Base-by-base conservation (phyloP, 2,113 vertebrate species). In the Glaucomys volans region DNA sequence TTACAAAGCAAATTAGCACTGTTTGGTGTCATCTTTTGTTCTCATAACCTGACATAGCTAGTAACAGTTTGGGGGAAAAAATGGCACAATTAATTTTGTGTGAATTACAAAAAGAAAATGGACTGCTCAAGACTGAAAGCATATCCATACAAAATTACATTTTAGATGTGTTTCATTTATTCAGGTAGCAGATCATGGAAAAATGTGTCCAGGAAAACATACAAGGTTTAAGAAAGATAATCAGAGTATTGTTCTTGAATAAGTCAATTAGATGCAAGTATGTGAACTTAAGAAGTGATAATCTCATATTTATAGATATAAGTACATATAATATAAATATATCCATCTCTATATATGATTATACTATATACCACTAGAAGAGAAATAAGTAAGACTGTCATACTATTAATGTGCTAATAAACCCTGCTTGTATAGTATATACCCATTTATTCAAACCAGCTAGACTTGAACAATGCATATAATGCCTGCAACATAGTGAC, bases 41-140 rank as follows among this genome's bases (percentile, higher is more conserved):
- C 44, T 90, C 54, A 77, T 30, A 57, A 82, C 32, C 44, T 82
- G 14, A 96, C 94, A 90, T 32, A 62, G 2, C 16, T 37, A 85
- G 17, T 26, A 47, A 86, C 40, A 54, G 5, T 17, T 44, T 84
- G 67, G 28, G 3, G 20, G 3, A 8, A n/a, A 72, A 72, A 50
- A 87, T 18, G 74, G 32, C 26, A 77, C 17, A 76, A 81, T 71
- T 66, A 11, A 52, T 93, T 96, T 42, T 80, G 40, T 62, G 10
- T 54, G 26, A 90, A 72, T 91, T 75, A 79, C 18, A 79, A 50
- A 81, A 89, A 95, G 54, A 87, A 74, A 97, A 91, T 2, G 8
- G 40, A 44, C 16, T 87, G 3, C n/a, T 81, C 16, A 8, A 87
- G 20, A 72, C 13, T 37, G 35, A 95, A 90, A 86, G n/a, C 32